Evolutionary conservation across 2,888 invertebrate genomes (phyloP).

Genomic region (Stenotaenia linearis): DNA sequence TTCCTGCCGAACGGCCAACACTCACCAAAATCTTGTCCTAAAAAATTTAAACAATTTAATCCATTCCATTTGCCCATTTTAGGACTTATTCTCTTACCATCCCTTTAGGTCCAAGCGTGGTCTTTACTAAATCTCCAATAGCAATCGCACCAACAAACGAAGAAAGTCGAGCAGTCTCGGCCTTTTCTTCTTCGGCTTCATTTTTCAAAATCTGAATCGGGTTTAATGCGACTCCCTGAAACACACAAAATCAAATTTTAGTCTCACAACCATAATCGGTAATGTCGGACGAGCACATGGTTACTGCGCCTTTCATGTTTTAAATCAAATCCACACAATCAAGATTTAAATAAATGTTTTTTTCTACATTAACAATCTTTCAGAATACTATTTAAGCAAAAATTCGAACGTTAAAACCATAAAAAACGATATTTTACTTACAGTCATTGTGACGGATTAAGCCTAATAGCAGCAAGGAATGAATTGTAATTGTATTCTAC

Average conservation of each 20-base stretch:
- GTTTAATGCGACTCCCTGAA: constrained; percentile 55
- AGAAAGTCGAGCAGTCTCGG: constrained; percentile 93
- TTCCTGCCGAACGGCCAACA: constrained; percentile 62
- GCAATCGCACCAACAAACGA: constrained; percentile 98
- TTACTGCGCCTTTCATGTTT: background rate
- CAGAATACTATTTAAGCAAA: background rate
- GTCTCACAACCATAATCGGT: background rate
- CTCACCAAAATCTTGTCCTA: constrained; percentile 76
- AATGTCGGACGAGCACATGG: background rate
- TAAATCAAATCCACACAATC: background rate
- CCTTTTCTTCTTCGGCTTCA: constrained; percentile 97
- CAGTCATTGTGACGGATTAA: background rate
- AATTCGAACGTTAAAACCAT: background rate
- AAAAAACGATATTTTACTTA: background rate
- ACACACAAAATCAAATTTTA: background rate
- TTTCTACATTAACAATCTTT: background rate
- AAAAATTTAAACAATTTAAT: too few species aligned
- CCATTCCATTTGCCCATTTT: too few species aligned
- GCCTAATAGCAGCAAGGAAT: background rate
- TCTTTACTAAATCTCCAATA: constrained; percentile 96
- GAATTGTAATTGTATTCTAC: background rate
- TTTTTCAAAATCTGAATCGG: constrained; percentile 89
- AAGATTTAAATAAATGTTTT: background rate
- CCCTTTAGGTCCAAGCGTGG: constrained; percentile 97
- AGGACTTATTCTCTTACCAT: constrained; percentile 60